A percentile compares a stretch with the other conserved stretches of the same genome.
phyloP scores from a whole-genome alignment of 2,888 invertebrate species.

The Didymodactylos carnosus region DNA sequence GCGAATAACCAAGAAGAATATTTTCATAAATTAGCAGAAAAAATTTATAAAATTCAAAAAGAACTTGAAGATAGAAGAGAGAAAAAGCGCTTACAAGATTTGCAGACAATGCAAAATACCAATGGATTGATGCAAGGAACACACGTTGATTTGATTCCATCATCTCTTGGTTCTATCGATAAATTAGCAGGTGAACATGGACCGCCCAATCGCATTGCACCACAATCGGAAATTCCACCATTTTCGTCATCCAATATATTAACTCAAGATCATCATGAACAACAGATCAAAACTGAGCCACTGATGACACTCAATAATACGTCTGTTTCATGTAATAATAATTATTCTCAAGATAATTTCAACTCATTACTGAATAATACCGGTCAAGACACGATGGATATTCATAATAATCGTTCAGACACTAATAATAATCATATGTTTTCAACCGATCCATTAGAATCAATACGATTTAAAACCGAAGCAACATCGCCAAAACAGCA shows the following conservation, averaged over 20 bases:
- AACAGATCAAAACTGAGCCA: neutral
- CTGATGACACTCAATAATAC: neutral
- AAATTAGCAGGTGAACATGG: conserved; percentile 6
- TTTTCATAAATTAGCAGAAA: conserved; percentile 90
- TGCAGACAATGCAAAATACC: neutral
- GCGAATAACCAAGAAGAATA: conserved; percentile 77
- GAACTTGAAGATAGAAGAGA: conserved; percentile 80
- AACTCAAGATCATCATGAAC: neutral
- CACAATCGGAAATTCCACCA: neutral
- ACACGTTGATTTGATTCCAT: too few relatives aligned
- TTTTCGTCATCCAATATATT: neutral
- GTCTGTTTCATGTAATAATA: neutral
- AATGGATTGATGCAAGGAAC: neutral
- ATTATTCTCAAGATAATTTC: too few relatives aligned
- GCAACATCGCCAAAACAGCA: too few relatives aligned
- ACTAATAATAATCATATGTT: too few relatives aligned
- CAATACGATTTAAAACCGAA: too few relatives aligned
- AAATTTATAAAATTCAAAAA: conserved; percentile 98
- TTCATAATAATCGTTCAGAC: too few relatives aligned
- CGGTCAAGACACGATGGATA: too few relatives aligned
- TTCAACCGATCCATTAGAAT: too few relatives aligned
- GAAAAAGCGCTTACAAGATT: neutral
- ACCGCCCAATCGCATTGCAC: conserved; percentile 6
- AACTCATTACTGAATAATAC: too few relatives aligned
- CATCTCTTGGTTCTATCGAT: neutral